Conservation (phyloP, 2,797 vertebrate species). For the Enteromius radiatus region DNA sequence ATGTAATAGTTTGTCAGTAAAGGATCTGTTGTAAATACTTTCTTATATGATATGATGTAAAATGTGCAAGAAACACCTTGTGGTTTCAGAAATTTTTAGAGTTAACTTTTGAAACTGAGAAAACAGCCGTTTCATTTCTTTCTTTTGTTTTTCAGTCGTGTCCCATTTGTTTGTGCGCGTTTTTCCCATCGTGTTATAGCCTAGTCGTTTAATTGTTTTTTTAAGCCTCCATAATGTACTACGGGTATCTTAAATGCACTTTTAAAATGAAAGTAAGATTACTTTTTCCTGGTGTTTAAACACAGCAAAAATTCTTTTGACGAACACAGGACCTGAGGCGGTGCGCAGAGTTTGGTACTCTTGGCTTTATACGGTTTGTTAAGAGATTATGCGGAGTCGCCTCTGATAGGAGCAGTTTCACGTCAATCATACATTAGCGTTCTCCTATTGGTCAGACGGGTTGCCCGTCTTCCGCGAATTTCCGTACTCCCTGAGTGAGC, state of each 20-base stretch:
- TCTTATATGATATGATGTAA: background rate
- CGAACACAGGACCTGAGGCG: constrained; percentile 1
- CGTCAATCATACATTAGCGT: constrained; percentile 45
- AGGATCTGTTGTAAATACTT: background rate
- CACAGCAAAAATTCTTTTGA: background rate
- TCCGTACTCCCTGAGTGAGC: background rate
- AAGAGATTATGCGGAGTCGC: background rate
- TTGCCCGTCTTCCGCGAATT: constrained; percentile 22
- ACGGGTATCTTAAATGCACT: background rate
- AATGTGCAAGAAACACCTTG: background rate
- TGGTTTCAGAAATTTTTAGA: background rate
- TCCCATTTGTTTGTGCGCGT: background rate
- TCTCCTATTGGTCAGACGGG: constrained; percentile 30
- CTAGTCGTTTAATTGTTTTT: background rate
- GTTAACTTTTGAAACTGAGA: background rate
- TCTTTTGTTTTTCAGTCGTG: background rate
- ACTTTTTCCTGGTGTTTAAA: background rate
- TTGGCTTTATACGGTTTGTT: constrained; percentile 74
- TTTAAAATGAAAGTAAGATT: background rate
- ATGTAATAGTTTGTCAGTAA: background rate
- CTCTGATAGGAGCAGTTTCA: constrained; percentile 56
- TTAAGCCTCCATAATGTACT: background rate
- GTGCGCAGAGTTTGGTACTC: constrained; percentile 63
- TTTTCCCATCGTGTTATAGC: background rate
- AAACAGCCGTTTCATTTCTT: constrained; percentile 1